Evolutionary conservation across 2,888 invertebrate genomes (phyloP).

Genomic region (Diadegma fenestrale): DNA sequence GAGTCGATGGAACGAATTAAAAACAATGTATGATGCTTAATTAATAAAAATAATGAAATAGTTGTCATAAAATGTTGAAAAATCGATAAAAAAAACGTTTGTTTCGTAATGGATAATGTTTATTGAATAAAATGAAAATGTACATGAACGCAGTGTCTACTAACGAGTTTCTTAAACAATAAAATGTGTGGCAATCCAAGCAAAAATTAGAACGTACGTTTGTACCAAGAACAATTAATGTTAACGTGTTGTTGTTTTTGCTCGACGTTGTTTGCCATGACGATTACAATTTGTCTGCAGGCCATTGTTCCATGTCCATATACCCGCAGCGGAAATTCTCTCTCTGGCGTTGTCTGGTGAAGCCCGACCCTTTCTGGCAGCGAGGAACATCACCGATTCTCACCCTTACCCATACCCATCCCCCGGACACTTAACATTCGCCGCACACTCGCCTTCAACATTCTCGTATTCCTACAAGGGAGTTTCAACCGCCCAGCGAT

Average conservation of each 20-base stretch:
- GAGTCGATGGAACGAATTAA: background rate
- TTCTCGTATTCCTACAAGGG: conserved; percentile 28
- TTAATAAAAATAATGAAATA: background rate
- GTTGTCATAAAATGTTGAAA: background rate
- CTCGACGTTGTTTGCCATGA: conserved; percentile 24
- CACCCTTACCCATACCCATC: conserved; percentile 3
- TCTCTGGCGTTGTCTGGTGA: conserved; percentile 27
- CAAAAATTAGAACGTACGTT: conserved; percentile 14
- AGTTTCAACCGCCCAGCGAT: conserved; percentile 32
- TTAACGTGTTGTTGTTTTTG: conserved; percentile 14
- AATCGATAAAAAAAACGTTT: background rate
- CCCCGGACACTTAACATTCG: conserved; percentile 28
- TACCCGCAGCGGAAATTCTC: conserved; percentile 34
- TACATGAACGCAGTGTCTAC: background rate
- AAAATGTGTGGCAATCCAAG: conserved; percentile 9
- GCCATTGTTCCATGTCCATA: conserved; percentile 13
- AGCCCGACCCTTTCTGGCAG: conserved; percentile 10
- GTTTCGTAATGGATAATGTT: background rate
- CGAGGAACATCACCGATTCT: conserved; percentile 28
- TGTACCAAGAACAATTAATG: background rate
- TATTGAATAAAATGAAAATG: background rate
- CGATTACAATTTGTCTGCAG: conserved; percentile 42
- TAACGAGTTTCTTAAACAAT: conserved; percentile 3
- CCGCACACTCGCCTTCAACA: conserved; percentile 28
- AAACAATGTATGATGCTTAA: background rate